phyloP scores from a whole-genome alignment of 2,113 vertebrate species.

The Hippoglossus stenolepis region DNA sequence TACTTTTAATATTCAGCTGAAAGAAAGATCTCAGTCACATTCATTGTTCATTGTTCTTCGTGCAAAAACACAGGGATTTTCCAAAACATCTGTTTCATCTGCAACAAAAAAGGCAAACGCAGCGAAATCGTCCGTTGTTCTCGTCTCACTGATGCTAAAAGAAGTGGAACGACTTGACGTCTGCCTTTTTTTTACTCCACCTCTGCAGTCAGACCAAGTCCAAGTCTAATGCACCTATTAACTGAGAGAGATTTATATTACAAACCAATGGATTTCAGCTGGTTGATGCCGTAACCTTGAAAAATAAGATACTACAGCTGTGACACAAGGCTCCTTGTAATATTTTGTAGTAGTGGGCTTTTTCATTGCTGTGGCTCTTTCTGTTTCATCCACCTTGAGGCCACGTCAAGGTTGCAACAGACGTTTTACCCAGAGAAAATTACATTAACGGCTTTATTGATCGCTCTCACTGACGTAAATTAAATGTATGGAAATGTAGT shows the following conservation, averaged over 20 bases:
- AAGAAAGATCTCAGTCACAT: no score
- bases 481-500: not conserved
- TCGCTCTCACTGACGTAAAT: not conserved
- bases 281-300: slow-evolving; percentile 16
- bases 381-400: slow-evolving; percentile 31
- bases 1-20: no score
- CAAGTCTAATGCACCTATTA: not conserved
- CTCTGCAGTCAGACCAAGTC: no score
- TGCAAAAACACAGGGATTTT: no score
- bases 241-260: slow-evolving; percentile 9
- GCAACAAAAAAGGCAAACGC: no score
- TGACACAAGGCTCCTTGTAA: slow-evolving; percentile 13
- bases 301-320: slow-evolving; percentile 15
- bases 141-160: no score
- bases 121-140: no score
- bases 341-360: slow-evolving; percentile 20
- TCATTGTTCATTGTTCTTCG: no score
- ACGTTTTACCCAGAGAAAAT: not conserved
- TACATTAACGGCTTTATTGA: slow-evolving; percentile 22
- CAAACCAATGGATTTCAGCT: slow-evolving; percentile 8
- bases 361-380: slow-evolving; percentile 2
- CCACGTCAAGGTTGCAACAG: slow-evolving; percentile 27
- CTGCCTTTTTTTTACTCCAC: not conserved
- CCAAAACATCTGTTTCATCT: no score
- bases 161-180: no score